Evolutionary conservation across 2,797 vertebrate species (phyloP).

Genomic region (Enteromius anoplus): DNA sequence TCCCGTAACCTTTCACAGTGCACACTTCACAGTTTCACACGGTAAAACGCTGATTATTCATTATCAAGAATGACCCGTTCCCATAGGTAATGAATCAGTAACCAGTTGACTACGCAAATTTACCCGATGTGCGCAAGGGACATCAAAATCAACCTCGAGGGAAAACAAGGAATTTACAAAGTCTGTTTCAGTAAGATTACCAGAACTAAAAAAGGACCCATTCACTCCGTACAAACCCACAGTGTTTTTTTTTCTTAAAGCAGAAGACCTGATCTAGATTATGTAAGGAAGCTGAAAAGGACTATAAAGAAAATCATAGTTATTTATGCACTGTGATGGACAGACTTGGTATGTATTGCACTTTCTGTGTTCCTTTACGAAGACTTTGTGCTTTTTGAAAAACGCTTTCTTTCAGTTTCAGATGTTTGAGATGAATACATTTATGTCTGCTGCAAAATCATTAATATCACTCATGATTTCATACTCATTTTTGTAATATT

Average conservation of each 20-base stretch:
- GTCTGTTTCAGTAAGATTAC: background rate
- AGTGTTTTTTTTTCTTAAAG: background rate
- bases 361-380: background rate
- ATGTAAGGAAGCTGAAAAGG: background rate
- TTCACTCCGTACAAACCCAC: background rate
- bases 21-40: constrained; percentile 11
- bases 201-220: background rate
- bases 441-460: background rate
- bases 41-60: constrained; percentile 42
- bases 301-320: background rate
- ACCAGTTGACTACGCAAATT: constrained; percentile 42
- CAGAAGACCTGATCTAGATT: background rate
- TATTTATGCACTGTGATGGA: constrained; percentile 33
- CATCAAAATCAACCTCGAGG: background rate
- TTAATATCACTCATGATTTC: background rate
- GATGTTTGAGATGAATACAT: background rate
- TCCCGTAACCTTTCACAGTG: background rate
- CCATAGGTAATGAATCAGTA: constrained; percentile 53
- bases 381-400: background rate
- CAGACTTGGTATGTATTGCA: constrained; percentile 22
- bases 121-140: background rate
- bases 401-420: background rate
- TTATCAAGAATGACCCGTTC: constrained; percentile 41
- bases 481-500: background rate
- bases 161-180: background rate